Evolutionary conservation across 1,140 invertebrate genomes (phyloP), one percentile per base, ranked within the genome.

Genomic region (Nephila pilipes): DNA sequence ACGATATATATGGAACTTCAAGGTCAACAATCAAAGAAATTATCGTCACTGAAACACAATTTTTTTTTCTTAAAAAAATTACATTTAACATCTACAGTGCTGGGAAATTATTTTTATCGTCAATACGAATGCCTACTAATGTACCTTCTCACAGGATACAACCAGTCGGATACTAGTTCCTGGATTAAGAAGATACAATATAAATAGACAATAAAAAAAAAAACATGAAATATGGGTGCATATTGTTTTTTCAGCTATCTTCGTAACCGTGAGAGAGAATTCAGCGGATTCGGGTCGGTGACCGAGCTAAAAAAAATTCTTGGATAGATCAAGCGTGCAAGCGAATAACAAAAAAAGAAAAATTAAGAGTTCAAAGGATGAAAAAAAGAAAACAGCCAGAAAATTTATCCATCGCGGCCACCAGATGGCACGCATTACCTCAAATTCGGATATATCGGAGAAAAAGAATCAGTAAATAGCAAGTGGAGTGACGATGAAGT

Each of bases 351-450:
- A n/a, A n/a, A n/a, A 65, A 0, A 8, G 12, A 20, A 22, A 38
- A 90, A 63, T 81, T 81, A 90, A 22, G 16, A 58, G 36, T 1
- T 25, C 46, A 38, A 32, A 54, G 36, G 2, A 88, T 5, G 12
- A 75, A 55, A 22, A 57, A 90, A 79, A 75, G 25, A 46, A 88
- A 88, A 69, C 25, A 55, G 29, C 20, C 55, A 16, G 6, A 63
- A 91, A 91, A 91, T 83, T 20, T 91, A 63, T 91, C 89, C 20
- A 22, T 38, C 89, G 32, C 63, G 80, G 89, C 89, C 89, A 91
- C 89, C 80, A 91, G 89, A 91, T 91, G 89, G 89, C 89, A 83
- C 29, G 25, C 54, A 25, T 80, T 90, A 90, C 65, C 46, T 55
- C n/a, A 54, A 22, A 83, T 55, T 83, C 80, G 22, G 1, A 54